Evolutionary conservation across 1,140 invertebrate species (phyloP), one percentile per base, ranked within the genome.

Genomic region (Tribolium madens): DNA sequence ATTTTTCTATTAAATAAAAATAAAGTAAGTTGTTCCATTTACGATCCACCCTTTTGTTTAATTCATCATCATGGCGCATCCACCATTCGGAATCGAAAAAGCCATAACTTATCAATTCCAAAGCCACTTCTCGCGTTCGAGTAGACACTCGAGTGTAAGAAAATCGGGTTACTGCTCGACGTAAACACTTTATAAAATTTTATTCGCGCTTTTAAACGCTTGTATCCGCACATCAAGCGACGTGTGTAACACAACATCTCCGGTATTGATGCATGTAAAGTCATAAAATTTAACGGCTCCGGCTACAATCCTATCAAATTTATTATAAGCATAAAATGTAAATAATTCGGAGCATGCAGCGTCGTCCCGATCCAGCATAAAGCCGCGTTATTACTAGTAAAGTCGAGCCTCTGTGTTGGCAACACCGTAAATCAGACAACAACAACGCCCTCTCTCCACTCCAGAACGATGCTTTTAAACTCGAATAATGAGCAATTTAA

Each of bases 101-200:
- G n/a, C 57, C 57, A 64, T 64, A 64, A 64, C 21, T 64, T 64
- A 33, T 64, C 57, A 64, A 64, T 64, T 64, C 57, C n/a, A 57
- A 26, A 17, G 52, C 9, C 57, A 64, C 57, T 64, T 33, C 17
- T 12, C 21, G 10, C 14, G n/a, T 14, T 31, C 21, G 26, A n/a
- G 12, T 33, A 12, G 21, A 64, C 21, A 33, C 9, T 42, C 57
- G 57, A 64, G 57, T 64, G 57, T n/a, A 64, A 33, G 57, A 64
- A 64, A 64, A 64, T 33, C 57, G 26, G 57, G 57, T 64, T 64
- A 64, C 2, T 3, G 57, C 26, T 33, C n/a, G 57, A 64, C 57
- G 57, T 64, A 64, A 64, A 64, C 57, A 64, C 57, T 64, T 64
- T 64, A 64, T 64, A 64, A 64, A 64, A 64, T 64, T 64, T 64